A percentile compares a stretch with the other conserved stretches of the same genome.
Conservation (phyloP, 2,888 invertebrate genomes). For the Platycheirus rosarum region DNA sequence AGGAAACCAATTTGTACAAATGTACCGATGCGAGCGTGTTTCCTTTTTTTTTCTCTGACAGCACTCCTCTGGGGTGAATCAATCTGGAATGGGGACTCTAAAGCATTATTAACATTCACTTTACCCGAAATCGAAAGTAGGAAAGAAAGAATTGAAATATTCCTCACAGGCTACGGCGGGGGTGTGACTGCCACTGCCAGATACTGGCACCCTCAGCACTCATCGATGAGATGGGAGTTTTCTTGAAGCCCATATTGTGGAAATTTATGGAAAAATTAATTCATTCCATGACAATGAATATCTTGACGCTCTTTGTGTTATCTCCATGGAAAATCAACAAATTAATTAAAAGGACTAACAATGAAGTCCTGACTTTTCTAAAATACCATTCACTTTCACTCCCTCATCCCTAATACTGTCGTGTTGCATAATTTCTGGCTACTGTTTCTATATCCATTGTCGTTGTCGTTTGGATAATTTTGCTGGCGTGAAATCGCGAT, state of each 20-base stretch:
- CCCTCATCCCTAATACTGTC: slow-evolving; percentile 17
- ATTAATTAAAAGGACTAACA: slow-evolving; percentile 58
- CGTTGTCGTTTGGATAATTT: slow-evolving; percentile 22
- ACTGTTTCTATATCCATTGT: slow-evolving; percentile 25
- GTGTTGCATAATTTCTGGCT: slow-evolving; percentile 14
- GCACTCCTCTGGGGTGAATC: slow-evolving; percentile 44
- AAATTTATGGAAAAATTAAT: slow-evolving; percentile 67
- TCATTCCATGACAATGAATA: slow-evolving; percentile 74
- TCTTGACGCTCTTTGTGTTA: slow-evolving; percentile 57
- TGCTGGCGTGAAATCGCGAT: slow-evolving; percentile 71
- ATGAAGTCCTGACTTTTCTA: slow-evolving; percentile 27
- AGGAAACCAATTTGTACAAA: slow-evolving; percentile 69
- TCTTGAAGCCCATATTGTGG: slow-evolving; percentile 8
- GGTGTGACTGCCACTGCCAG: neutral
- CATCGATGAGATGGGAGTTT: slow-evolving; percentile 48
- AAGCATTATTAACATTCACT: slow-evolving; percentile 4
- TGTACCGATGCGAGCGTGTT: slow-evolving; percentile 55
- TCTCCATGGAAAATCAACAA: slow-evolving; percentile 65
- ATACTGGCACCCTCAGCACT: slow-evolving; percentile 21
- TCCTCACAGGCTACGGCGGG: slow-evolving; percentile 41
- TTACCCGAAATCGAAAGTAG: slow-evolving; percentile 30
- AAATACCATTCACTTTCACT: slow-evolving; percentile 7
- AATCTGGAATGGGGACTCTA: slow-evolving; percentile 40
- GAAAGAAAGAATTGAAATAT: slow-evolving; percentile 17
- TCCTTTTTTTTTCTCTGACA: slow-evolving; percentile 5